Percentiles rank a stretch among this genome's conserved stretches.
Evolutionary conservation across 2,113 vertebrate genomes (phyloP).

Genomic region (Cichladusa arquata): DNA sequence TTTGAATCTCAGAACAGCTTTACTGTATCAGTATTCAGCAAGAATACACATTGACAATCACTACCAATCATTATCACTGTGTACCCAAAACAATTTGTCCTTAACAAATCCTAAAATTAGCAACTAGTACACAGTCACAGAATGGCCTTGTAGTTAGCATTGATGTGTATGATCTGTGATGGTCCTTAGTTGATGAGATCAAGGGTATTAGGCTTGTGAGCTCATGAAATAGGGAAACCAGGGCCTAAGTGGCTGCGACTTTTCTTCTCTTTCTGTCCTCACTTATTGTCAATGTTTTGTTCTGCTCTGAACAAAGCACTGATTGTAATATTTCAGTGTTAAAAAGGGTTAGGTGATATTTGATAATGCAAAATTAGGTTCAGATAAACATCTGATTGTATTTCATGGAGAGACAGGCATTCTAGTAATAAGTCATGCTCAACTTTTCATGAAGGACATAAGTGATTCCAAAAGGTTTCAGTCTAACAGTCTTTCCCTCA

Average conservation of each 20-base stretch:
- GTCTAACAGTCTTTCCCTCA: not conserved
- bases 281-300: not conserved
- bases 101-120: not conserved
- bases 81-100: not conserved
- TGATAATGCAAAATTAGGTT: not conserved
- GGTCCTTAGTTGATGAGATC: not conserved
- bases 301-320: not conserved
- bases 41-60: not conserved
- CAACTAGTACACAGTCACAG: not conserved
- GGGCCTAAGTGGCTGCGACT: not conserved
- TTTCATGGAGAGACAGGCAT: not conserved
- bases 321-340: not conserved
- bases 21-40: not conserved
- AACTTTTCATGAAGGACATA: not conserved
- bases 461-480: not conserved
- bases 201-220: not conserved
- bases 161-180: rapidly evolving
- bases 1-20: not conserved
- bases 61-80: not conserved
- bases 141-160: not conserved
- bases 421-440: not conserved
- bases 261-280: not conserved
- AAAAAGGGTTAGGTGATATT: not conserved
- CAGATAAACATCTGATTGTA: not conserved
- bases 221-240: not conserved